A percentile compares a stretch with the other conserved stretches of the same genome.
Conservation (phyloP, 2,113 vertebrate species). For the Myocastor coypus region DNA sequence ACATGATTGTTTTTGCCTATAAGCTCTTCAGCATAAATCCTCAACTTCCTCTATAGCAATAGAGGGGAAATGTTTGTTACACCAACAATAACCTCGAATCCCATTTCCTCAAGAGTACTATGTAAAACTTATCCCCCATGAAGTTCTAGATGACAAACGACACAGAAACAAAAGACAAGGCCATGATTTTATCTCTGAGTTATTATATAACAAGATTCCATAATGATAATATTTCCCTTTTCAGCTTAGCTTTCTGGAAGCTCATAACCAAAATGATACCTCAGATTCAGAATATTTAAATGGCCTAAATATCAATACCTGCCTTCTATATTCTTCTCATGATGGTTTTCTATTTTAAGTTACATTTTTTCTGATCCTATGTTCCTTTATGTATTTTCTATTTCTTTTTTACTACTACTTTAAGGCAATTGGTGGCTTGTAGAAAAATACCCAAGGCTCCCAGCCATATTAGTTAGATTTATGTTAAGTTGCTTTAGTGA, state of each 20-base stretch:
- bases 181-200: background rate
- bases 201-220: background rate
- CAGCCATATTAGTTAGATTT: background rate
- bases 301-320: background rate
- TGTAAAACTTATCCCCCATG: background rate
- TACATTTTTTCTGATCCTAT: background rate
- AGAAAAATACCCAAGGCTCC: background rate
- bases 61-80: background rate
- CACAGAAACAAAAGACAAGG: background rate
- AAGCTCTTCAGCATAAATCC: background rate
- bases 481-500: background rate
- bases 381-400: background rate
- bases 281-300: background rate
- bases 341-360: background rate
- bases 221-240: background rate
- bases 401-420: slow-evolving; percentile 24
- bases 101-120: background rate
- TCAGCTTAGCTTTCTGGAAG: background rate
- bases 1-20: slow-evolving; percentile 3
- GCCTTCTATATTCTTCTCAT: background rate
- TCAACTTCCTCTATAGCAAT: background rate
- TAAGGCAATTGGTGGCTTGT: background rate
- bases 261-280: background rate
- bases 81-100: background rate
- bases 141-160: background rate